Base-by-base conservation (phyloP, 2,113 vertebrate genomes). In the Vulpes vulpes region DNA sequence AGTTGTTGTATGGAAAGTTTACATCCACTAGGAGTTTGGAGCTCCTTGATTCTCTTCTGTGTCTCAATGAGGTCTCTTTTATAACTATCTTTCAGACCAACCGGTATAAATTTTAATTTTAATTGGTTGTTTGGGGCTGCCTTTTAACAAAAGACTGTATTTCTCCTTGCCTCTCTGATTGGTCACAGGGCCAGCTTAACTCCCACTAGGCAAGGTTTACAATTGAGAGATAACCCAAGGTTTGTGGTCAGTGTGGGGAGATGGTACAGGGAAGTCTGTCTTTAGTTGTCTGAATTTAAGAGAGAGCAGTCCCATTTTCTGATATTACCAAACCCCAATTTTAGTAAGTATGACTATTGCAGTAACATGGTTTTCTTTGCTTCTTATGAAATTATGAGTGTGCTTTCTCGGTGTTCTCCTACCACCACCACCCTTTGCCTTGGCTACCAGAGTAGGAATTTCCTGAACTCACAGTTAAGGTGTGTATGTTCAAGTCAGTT, bases 1-100 rank as follows among this genome's bases (percentile, higher is more conserved):
- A 82, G 73, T 96, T 95, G 85, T 96, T 95, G 49, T 62, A 91
- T 97, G 60, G 53, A 85, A 96, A 97, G 79, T 91, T 93, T 59
- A 83, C 57, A n/a, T n/a, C 57, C 49, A 69, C 71, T 64, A 64
- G 51, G 51, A 74, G 59, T 92, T 89, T 11, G 49, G 67, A 87
- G 74, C 73, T 53, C 27, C 86, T 49, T 25, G 55, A 69, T 80
- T 95, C 32, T 92, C 43, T 89, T 69, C 27, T 1, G 6, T 78
- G 60, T 49, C 55, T 94, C 90, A 57, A 11, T 84, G 80, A 64
- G 23, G 74, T 38, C 35, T 74, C 71, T 80, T 81, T 60, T 81
- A 0, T 80, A 89, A 80, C 80, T 78, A 38, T 87, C 79, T 16
- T 30, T 92, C 59, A 83, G 23, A 89, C 74, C 35, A 62, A 83